Base-by-base conservation (phyloP, 30 jellyfish, hydroid and myxozoan species). In the Aurelia sp. region DNA sequence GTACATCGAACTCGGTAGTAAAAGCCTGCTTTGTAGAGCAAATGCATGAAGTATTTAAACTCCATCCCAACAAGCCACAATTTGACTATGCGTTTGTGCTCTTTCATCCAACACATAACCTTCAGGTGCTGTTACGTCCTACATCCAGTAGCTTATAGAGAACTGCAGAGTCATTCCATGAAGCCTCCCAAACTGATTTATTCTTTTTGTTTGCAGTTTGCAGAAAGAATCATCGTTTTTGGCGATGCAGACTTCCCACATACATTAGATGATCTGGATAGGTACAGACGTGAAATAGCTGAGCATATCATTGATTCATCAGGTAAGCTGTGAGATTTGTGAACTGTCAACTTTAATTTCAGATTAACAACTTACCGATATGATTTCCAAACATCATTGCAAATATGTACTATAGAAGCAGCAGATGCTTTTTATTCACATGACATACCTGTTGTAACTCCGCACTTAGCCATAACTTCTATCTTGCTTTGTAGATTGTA, bases 281-380 rank as follows among this genome's bases (percentile, higher is more conserved):
- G 33, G 33, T 27, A 27, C 33, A 27, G 33, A 27, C 33, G 33
- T 27, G 72, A 62, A 62, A 62, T 62, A 31, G 72, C 72, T n/a
- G 72, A 62, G 4, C 27, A n/a, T n/a, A 31, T 62, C 27, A 40
- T 62, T 62, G 72, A 31, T n/a, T 62, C 72, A 40, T 62, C 72
- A 62, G 72, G 72, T 62, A 40, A 62, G 72, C 20, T 62, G 72
- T 31, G 40, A 62, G 27, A n/a, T 62, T 62, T 62, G 40, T 62
- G 17, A n/a, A 62, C 20, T 62, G 20, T 62, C 27, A n/a, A n/a
- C 27, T 62, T n/a, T 10, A 62, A 31, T 62, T 62, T 40, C 20
- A 62, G 72, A 40, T 40, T 62, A 62, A n/a, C 72, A 62, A 62
- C 27, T 62, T 40, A 62, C 20, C 72, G 27, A 62, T n/a, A 62